Evolutionary conservation across 2,888 invertebrate genomes (phyloP).

Genomic region (Ectropis crepuscularia): DNA sequence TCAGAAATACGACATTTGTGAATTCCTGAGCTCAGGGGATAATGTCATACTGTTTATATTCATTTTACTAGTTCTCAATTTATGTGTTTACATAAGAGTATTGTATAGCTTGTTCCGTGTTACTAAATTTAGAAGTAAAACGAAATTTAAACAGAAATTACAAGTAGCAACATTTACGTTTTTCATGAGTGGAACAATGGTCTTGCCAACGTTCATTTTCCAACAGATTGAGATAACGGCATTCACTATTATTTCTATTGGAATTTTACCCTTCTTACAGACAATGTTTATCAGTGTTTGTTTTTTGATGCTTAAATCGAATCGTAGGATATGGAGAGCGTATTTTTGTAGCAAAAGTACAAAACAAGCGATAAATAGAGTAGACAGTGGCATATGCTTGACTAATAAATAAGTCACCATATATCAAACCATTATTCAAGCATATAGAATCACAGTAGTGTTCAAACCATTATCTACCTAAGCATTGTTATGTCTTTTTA

Average conservation of each 20-base stretch:
- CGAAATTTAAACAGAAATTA: constrained; percentile 9
- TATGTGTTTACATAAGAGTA: constrained; percentile 21
- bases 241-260: background rate
- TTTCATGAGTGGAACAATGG: constrained; percentile 27
- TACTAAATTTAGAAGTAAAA: constrained; percentile 3
- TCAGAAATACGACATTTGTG: background rate
- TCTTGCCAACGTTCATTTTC: constrained; percentile 16
- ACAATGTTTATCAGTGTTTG: constrained; percentile 14
- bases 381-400: no score
- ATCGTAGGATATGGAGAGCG: constrained; percentile 1
- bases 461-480: no score
- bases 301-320: constrained; percentile 24
- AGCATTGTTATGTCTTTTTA: no score
- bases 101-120: constrained; percentile 12
- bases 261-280: constrained; percentile 12
- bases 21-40: background rate
- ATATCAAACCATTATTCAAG: no score
- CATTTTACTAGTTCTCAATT: constrained; percentile 10
- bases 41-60: constrained; percentile 7
- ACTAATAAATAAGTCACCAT: no score
- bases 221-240: background rate
- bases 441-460: no score
- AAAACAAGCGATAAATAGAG: no score
- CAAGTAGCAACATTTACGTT: constrained; percentile 26
- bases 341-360: no score